A percentile compares a stretch with the other conserved stretches of the same genome.
Conservation (phyloP, 1,140 invertebrate genomes). For the Diprion similis region DNA sequence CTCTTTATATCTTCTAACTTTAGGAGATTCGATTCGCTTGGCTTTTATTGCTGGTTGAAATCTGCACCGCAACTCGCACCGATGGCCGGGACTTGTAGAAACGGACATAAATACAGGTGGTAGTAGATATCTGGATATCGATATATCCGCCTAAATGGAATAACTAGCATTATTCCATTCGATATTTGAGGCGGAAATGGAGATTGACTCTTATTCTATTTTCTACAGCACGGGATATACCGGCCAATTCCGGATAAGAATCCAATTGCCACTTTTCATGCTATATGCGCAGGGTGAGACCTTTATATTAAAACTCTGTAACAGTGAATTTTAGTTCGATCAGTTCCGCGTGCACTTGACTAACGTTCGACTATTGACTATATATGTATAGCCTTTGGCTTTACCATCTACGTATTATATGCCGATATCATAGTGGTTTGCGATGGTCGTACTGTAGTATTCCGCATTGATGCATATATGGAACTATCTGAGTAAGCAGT, state of each 20-base stretch:
- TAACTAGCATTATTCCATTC: not conserved
- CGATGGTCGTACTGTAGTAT: too few relatives aligned
- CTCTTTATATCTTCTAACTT: too few relatives aligned
- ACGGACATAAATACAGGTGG: too few relatives aligned
- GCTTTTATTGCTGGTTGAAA: too few relatives aligned
- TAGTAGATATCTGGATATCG: not conserved
- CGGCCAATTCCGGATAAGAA: conserved; percentile 1
- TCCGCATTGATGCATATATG: too few relatives aligned
- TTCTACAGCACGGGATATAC: not conserved
- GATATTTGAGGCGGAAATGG: conserved; percentile 2
- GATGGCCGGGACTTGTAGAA: too few relatives aligned
- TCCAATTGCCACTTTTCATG: not conserved
- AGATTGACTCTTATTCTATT: not conserved
- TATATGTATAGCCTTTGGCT: too few relatives aligned
- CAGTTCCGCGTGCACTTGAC: not conserved
- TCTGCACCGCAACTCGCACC: too few relatives aligned
- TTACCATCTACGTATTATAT: too few relatives aligned
- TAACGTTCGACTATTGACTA: not conserved
- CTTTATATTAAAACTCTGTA: not conserved
- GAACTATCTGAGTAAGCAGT: too few relatives aligned
- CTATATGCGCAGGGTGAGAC: not conserved
- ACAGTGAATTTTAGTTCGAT: not conserved
- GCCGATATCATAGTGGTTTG: too few relatives aligned
- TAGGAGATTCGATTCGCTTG: too few relatives aligned
- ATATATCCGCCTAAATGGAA: not conserved